phyloP scores from a whole-genome alignment of 2,113 vertebrate genomes.

The Gnathochromis pfefferi region DNA sequence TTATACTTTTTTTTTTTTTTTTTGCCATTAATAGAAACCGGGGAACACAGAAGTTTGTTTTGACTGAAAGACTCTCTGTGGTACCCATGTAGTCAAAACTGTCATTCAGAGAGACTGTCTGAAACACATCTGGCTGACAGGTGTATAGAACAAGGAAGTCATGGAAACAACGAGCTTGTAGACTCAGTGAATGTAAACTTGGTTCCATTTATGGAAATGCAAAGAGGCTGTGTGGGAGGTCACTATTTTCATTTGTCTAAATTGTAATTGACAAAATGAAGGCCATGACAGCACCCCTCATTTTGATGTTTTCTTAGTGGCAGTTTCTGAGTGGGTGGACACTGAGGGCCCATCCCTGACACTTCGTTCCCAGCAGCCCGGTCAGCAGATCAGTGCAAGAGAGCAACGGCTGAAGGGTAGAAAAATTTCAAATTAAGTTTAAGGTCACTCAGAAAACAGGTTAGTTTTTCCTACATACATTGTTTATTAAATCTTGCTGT shows the following conservation, averaged over 20 bases:
- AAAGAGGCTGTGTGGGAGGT: not conserved
- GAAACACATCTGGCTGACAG: not conserved
- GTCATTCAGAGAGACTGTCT: not conserved
- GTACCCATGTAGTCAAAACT: not conserved
- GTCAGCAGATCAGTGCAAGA: not conserved
- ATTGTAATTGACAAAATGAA: not conserved
- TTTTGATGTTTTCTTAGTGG: not conserved
- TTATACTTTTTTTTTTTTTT: not conserved
- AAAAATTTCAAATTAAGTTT: not conserved
- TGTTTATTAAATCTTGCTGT: not conserved
- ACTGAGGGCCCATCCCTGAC: not conserved
- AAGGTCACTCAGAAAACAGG: not conserved
- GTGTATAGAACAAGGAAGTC: not conserved
- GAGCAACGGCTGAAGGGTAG: not conserved
- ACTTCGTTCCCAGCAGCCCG: not conserved
- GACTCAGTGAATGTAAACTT: not conserved
- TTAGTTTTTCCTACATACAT: not conserved
- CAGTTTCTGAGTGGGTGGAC: not conserved
- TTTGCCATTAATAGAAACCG: not conserved
- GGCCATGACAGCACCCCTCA: not conserved
- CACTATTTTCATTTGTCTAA: not conserved
- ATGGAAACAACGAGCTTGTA: not conserved
- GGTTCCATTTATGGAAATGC: not conserved
- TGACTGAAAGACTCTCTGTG: not conserved
- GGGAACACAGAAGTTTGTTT: not conserved